A percentile compares a stretch with the other conserved stretches of the same genome.
Conservation (phyloP, 2,888 invertebrate genomes). For the Troilus luridus region DNA sequence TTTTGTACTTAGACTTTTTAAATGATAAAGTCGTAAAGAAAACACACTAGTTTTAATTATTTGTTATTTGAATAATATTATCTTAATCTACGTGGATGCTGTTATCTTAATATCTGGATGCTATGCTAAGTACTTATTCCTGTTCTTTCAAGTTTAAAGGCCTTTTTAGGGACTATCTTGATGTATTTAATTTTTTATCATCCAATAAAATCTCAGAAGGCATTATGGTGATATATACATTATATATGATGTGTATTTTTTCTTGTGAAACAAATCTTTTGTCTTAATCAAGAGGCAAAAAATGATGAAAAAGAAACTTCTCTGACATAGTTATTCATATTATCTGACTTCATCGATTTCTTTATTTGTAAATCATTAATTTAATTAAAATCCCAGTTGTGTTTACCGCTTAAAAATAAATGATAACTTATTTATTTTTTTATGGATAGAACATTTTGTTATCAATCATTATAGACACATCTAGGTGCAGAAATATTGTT, state of each 20-base stretch:
- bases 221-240: not conserved
- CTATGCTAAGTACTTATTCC: not conserved
- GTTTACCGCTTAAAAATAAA: too few species aligned
- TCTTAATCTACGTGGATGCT: too few species aligned
- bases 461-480: too few species aligned
- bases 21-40: not conserved
- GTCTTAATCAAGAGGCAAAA: not conserved
- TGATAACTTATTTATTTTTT: not conserved
- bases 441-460: too few species aligned
- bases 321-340: not conserved
- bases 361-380: not conserved
- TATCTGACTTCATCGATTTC: not conserved
- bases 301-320: not conserved
- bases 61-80: not conserved
- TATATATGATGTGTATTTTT: not conserved
- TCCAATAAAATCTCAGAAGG: not conserved
- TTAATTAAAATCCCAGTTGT: not conserved
- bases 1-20: not conserved
- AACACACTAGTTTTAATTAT: not conserved
- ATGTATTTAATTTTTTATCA: too few species aligned
- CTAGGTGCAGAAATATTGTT: not conserved
- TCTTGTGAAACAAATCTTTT: not conserved
- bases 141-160: not conserved
- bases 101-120: not conserved
- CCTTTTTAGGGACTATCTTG: too few species aligned